phyloP scores from a whole-genome alignment of 2,113 vertebrate genomes.

The Toxotes jaculatrix region DNA sequence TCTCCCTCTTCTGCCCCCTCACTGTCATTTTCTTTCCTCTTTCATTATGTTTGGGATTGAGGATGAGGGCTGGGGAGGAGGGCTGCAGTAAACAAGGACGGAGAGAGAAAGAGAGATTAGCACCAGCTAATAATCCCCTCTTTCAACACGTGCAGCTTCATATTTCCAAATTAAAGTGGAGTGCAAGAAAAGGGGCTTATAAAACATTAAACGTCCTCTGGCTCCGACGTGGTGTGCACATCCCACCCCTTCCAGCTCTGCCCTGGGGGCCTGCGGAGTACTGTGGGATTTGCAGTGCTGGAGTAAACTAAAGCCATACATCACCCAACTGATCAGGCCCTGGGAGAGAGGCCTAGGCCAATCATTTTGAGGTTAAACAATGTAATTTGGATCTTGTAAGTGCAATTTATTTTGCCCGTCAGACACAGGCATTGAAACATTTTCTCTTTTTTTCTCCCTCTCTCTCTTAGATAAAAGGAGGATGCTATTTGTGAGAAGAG shows the following conservation, averaged over 20 bases:
- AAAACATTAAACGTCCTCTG: slow-evolving; percentile 82
- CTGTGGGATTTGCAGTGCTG: slow-evolving; percentile 81
- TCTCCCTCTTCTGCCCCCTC: slow-evolving; percentile 60
- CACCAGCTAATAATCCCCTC: slow-evolving; percentile 83
- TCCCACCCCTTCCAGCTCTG: slow-evolving; percentile 54
- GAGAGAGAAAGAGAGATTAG: slow-evolving; percentile 79
- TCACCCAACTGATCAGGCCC: slow-evolving; percentile 82
- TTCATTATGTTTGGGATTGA: slow-evolving; percentile 74
- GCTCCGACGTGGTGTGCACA: slow-evolving; percentile 58
- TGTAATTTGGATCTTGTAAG: slow-evolving; percentile 87
- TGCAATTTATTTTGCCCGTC: slow-evolving; percentile 87
- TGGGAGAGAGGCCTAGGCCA: slow-evolving; percentile 80
- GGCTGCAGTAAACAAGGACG: slow-evolving; percentile 72
- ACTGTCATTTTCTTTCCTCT: slow-evolving; percentile 68
- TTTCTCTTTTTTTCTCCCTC: slow-evolving; percentile 64
- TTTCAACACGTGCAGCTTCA: slow-evolving; percentile 80
- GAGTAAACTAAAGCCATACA: slow-evolving; percentile 86
- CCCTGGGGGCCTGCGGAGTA: slow-evolving; percentile 72
- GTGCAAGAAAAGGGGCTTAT: slow-evolving; percentile 80
- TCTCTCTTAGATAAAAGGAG: slow-evolving; percentile 68
- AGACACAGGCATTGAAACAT: slow-evolving; percentile 77
- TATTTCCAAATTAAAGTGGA: slow-evolving; percentile 85
- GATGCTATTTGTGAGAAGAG: slow-evolving; percentile 68
- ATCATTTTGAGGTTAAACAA: slow-evolving; percentile 89
- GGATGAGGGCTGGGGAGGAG: slow-evolving; percentile 64